A percentile compares a stretch with the other conserved stretches of the same genome.
Conservation (phyloP, 2,888 invertebrate species). For the Tetropium fuscum region DNA sequence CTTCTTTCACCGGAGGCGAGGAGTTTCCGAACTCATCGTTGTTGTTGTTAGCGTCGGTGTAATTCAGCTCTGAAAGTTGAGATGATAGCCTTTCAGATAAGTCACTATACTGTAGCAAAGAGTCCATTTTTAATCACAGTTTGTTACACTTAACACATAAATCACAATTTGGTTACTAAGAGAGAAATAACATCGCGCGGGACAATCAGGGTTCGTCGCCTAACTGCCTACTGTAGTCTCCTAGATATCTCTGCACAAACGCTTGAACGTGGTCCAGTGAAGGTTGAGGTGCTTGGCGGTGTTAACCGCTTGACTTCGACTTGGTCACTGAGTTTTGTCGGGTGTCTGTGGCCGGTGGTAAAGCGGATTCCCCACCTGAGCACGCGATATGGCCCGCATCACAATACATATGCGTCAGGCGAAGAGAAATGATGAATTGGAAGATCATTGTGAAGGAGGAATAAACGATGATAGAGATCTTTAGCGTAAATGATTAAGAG, state of each 20-base stretch:
- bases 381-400: constrained; percentile 56
- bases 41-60: constrained; percentile 63
- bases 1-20: constrained; percentile 57
- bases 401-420: constrained; percentile 55
- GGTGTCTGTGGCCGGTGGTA: constrained; percentile 45
- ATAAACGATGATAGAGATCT: constrained; percentile 60
- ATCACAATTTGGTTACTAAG: constrained; percentile 10
- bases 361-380: constrained; percentile 49
- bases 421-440: constrained; percentile 60
- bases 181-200: constrained; percentile 4
- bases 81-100: constrained; percentile 47
- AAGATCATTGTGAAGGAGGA: constrained; percentile 57
- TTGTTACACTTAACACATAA: constrained; percentile 37
- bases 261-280: constrained; percentile 18
- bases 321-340: constrained; percentile 58
- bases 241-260: constrained; percentile 7
- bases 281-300: constrained; percentile 36
- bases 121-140: constrained; percentile 50
- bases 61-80: constrained; percentile 47
- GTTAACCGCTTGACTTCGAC: constrained; percentile 55
- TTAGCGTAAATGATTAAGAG: constrained; percentile 56
- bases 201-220: constrained; percentile 33
- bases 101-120: constrained; percentile 51
- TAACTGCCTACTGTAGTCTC: constrained; percentile 41
- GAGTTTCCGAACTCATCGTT: constrained; percentile 55